phyloP scores from a whole-genome alignment of 2,113 vertebrate species.

The Engystomops pustulosus region DNA sequence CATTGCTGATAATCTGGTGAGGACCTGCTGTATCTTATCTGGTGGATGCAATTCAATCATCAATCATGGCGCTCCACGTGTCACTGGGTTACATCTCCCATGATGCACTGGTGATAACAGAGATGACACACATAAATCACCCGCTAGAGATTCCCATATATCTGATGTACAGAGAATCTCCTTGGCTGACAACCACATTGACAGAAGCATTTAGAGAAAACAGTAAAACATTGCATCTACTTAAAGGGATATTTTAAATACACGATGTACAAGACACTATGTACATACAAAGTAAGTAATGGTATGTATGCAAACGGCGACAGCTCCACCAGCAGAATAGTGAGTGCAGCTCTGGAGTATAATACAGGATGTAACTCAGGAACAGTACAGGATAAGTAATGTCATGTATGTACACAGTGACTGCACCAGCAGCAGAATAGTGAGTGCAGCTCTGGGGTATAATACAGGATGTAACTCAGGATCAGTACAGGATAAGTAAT shows the following conservation, averaged over 20 bases:
- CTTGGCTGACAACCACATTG: too few relatives aligned
- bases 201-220: too few relatives aligned
- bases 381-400: background rate
- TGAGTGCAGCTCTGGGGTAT: conserved; percentile 11
- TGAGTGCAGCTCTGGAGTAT: background rate
- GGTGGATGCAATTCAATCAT: background rate
- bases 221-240: too few relatives aligned
- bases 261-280: too few relatives aligned
- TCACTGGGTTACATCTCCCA: background rate
- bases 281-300: background rate
- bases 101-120: background rate
- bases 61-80: background rate
- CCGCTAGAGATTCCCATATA: background rate
- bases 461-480: background rate
- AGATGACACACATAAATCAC: background rate
- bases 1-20: background rate
- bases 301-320: background rate
- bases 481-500: background rate
- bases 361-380: too few relatives aligned
- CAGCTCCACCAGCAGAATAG: too few relatives aligned
- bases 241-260: too few relatives aligned
- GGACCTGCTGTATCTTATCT: background rate
- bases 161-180: too few relatives aligned
- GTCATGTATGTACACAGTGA: conserved; percentile 21
- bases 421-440: background rate